Evolutionary conservation across 2,797 vertebrate species (phyloP), one percentile per base, ranked within the genome.

Genomic region (Podarcis lilfordi): DNA sequence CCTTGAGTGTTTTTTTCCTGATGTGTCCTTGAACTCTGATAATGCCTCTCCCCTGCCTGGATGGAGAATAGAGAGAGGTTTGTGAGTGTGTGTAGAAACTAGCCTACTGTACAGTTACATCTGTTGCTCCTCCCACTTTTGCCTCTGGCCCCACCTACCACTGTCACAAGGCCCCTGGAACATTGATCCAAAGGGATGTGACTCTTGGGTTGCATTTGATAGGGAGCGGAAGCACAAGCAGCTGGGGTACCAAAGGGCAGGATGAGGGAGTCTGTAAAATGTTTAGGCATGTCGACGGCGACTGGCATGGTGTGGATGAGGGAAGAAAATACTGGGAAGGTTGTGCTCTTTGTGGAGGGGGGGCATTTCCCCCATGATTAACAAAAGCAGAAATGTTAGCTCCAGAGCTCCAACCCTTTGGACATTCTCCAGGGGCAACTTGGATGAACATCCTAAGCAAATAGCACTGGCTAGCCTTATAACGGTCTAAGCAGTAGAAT

Each of bases 271-370:
- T 25, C 71, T 40, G n/a, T 0, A 0, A 50, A 1, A 0, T 0
- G 0, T n/a, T n/a, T 23, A 74, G 82, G 35, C 77, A 68, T 85
- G 72, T 15, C 82, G 0, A 0, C 59, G 9, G 0, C 66, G 25
- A 55, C 15, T 75, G 59, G 9, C 0, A 0, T 80, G 35, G 74
- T 43, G 59, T 43, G 74, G 29, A 69, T 50, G 64, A 45, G 40
- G 19, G n/a, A 45, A 81, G 25, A 50, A 55, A 69, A 23, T 5
- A 59, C 13, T 79, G 8, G 43, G 19, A 3, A 6, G 32, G 61
- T 19, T 61, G 25, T 21, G 27, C 29, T 78, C 45, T 17, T 9
- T 32, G 29, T 9, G 2, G 17, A 1, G 25, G 8, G 68, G 17
- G 80, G 23, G 5, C 9, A 27, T n/a, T 10, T 17, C 19, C 40